A percentile compares a stretch with the other conserved stretches of the same genome.
phyloP scores from a whole-genome alignment of 2,888 invertebrate genomes.

The Synanthedon formicaeformis region DNA sequence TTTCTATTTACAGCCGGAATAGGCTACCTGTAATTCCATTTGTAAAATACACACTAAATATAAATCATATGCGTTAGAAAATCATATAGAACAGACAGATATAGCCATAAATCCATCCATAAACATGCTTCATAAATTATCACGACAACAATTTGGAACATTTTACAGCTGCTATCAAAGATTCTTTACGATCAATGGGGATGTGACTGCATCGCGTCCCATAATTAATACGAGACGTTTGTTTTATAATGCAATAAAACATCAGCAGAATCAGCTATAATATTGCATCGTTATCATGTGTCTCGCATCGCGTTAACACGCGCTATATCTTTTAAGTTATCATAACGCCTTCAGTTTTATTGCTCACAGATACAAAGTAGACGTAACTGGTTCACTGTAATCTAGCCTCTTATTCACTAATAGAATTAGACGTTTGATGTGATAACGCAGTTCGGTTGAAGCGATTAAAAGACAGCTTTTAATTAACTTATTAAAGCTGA shows the following conservation, averaged over 20 bases:
- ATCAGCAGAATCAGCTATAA: constrained; percentile 47
- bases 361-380: constrained; percentile 24
- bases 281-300: constrained; percentile 33
- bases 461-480: constrained; percentile 32
- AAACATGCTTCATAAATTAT: constrained; percentile 70
- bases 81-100: constrained; percentile 26
- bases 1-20: no score
- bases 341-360: constrained; percentile 41
- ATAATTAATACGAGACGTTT: constrained; percentile 69
- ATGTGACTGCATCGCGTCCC: constrained; percentile 52
- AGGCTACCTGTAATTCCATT: no score
- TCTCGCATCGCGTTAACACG: constrained; percentile 28
- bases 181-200: constrained; percentile 62
- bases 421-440: constrained; percentile 29
- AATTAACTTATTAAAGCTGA: constrained; percentile 26
- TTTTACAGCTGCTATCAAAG: constrained; percentile 67
- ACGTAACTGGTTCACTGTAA: constrained; percentile 15
- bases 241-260: constrained; percentile 67
- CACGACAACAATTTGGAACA: constrained; percentile 65
- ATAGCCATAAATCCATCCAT: constrained; percentile 58
- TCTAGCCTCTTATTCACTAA: constrained; percentile 18
- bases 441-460: constrained; percentile 29
- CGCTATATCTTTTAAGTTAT: constrained; percentile 39
- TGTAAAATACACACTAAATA: not conserved
- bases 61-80: not conserved